Percentiles rank a stretch among this genome's conserved stretches.
These are phyloP conservation scores for Diphyllodes magnificus DNA, from an alignment of 2,113 vertebrate genomes.

Conservation along the genomic window DNA sequence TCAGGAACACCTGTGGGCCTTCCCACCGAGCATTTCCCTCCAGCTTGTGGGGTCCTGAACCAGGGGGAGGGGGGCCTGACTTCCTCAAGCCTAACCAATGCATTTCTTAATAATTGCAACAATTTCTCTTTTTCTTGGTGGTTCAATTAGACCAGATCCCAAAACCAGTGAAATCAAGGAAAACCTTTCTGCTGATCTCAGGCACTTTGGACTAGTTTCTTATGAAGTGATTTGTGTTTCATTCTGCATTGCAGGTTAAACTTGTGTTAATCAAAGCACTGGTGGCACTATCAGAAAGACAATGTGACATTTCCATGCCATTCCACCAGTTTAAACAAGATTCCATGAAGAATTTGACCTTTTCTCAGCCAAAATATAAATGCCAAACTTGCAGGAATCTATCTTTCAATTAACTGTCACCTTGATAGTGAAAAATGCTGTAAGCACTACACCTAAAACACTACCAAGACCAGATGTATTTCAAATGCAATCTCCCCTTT, in stretches of 20 bases:
- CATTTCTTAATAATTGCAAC: neutral
- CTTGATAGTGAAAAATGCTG: constrained; percentile 42
- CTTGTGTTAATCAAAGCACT: constrained; percentile 46
- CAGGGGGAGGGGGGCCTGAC: neutral
- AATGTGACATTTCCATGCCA: constrained; percentile 25
- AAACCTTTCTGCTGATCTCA: neutral
- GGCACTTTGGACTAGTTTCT: neutral
- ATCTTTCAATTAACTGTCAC: constrained; percentile 60
- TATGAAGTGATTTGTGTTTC: neutral
- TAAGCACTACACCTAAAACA: constrained; percentile 17
- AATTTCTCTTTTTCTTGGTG: neutral
- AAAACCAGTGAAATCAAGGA: neutral
- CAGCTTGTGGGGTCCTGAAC: too few species aligned
- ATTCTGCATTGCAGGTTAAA: constrained; percentile 20
- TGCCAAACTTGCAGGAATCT: constrained; percentile 40
- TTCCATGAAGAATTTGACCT: constrained; percentile 59
- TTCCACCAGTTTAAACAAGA: neutral
- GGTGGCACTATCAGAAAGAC: constrained; percentile 1
- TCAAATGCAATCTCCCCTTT: constrained; percentile 20
- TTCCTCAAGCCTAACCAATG: neutral
- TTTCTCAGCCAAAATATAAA: constrained; percentile 55
- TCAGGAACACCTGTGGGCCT: neutral
- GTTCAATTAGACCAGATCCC: neutral
- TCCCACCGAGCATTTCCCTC: accelerated
- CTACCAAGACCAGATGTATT: constrained; percentile 20